A percentile compares a stretch with the other conserved stretches of the same genome.
phyloP scores from a whole-genome alignment of 2,888 invertebrate species.

The Chrysolina oricalcia region DNA sequence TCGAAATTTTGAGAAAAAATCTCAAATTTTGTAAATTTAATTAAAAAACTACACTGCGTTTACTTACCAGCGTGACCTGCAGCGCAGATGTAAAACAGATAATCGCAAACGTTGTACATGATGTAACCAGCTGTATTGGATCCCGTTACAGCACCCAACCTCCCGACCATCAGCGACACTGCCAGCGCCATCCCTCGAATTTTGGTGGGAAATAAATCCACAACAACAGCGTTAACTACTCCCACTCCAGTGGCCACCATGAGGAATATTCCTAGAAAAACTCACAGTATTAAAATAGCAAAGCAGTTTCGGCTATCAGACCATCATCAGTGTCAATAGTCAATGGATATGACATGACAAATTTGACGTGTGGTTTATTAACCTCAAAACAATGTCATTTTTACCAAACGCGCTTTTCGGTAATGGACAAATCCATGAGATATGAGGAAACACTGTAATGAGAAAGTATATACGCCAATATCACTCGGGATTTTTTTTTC shows the following conservation, averaged over 20 bases:
- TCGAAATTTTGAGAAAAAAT: too few species aligned
- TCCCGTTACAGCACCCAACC: conserved; percentile 73
- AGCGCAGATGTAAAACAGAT: conserved; percentile 69
- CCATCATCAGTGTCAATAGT: too few species aligned
- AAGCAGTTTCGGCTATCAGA: too few species aligned
- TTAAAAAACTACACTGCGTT: background rate
- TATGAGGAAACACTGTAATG: too few species aligned
- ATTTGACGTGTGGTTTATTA: too few species aligned
- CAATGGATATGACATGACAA: too few species aligned
- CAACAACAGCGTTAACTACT: conserved; percentile 68
- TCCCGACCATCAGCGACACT: conserved; percentile 74
- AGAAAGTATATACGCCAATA: too few species aligned
- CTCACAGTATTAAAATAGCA: background rate
- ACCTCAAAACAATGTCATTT: too few species aligned
- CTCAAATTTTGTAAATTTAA: too few species aligned
- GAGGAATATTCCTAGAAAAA: conserved; percentile 60
- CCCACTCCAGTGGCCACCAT: conserved; percentile 66
- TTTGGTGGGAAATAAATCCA: conserved; percentile 70
- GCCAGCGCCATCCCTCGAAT: conserved; percentile 74
- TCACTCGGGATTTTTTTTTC: too few species aligned
- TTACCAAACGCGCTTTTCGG: too few species aligned
- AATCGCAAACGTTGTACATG: conserved; percentile 71
- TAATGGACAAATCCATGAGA: too few species aligned
- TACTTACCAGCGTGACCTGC: background rate
- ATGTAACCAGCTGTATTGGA: conserved; percentile 71